phyloP scores from a whole-genome alignment of 2,888 invertebrate species.

The Sphinx pinastri region DNA sequence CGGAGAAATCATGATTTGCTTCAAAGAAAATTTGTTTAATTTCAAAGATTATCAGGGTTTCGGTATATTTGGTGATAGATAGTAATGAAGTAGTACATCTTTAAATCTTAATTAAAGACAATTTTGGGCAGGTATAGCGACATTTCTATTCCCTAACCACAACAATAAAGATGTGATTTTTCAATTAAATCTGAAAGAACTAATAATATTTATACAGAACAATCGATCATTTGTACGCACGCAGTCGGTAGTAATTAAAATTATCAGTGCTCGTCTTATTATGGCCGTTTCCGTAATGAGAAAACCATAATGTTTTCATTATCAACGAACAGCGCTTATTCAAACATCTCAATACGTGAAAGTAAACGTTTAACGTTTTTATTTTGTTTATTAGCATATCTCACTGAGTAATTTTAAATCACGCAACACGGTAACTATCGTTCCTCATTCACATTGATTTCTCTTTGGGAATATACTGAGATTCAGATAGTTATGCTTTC shows the following conservation, averaged over 20 bases:
- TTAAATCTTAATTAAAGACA: no score
- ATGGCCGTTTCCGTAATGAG: conserved; percentile 9
- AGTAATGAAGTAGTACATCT: no score
- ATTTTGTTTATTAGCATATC: conserved; percentile 23
- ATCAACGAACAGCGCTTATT: neutral
- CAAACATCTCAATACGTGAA: conserved; percentile 21
- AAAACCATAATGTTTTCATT: conserved; percentile 25
- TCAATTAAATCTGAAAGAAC: neutral
- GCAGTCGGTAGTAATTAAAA: conserved; percentile 20
- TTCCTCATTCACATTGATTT: conserved; percentile 60
- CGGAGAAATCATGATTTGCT: no score
- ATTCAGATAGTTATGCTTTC: conserved; percentile 62
- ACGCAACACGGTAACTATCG: conserved; percentile 58
- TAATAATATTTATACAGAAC: neutral
- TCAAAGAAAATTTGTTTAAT: no score
- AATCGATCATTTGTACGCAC: neutral
- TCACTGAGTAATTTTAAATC: conserved; percentile 45
- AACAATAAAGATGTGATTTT: neutral
- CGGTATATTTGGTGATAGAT: no score
- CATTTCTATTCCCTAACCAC: neutral
- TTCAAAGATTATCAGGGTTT: no score
- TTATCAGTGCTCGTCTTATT: conserved; percentile 10
- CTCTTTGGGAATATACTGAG: conserved; percentile 51
- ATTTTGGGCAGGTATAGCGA: no score
- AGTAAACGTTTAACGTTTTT: conserved; percentile 12